Conservation (phyloP, 2,113 vertebrate species). For the Sorex fumeus region DNA sequence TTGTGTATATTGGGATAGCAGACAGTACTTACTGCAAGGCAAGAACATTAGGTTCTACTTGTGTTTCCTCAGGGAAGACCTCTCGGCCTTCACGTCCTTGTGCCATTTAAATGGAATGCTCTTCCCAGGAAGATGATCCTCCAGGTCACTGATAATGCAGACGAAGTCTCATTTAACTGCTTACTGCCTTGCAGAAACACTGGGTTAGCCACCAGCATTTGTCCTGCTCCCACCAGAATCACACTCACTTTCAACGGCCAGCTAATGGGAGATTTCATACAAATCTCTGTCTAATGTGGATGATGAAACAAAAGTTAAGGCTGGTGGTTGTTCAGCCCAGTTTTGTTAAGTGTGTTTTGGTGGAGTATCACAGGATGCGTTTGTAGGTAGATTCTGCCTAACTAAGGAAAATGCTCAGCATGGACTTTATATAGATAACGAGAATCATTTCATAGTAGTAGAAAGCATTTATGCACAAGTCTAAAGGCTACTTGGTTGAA, state of each 20-base stretch:
- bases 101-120: background rate
- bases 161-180: background rate
- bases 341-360: background rate
- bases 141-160: background rate
- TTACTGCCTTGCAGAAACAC: background rate
- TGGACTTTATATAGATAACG: no score
- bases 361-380: background rate
- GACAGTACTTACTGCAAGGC: background rate
- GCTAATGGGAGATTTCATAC: background rate
- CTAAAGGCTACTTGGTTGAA: background rate
- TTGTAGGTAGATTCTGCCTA: background rate
- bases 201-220: background rate
- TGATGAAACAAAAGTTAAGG: background rate
- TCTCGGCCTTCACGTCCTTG: background rate
- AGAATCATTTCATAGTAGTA: background rate
- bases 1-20: background rate
- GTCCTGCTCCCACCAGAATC: background rate
- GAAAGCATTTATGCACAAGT: conserved; percentile 1
- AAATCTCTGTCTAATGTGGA: background rate
- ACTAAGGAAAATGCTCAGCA: background rate
- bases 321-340: background rate
- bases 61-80: background rate
- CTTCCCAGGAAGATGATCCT: background rate
- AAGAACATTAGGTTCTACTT: background rate
- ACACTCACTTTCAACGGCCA: background rate